These are phyloP conservation scores for Bombus consobrinus DNA, from an alignment of 1,140 invertebrate species.

Conservation along the genomic window DNA sequence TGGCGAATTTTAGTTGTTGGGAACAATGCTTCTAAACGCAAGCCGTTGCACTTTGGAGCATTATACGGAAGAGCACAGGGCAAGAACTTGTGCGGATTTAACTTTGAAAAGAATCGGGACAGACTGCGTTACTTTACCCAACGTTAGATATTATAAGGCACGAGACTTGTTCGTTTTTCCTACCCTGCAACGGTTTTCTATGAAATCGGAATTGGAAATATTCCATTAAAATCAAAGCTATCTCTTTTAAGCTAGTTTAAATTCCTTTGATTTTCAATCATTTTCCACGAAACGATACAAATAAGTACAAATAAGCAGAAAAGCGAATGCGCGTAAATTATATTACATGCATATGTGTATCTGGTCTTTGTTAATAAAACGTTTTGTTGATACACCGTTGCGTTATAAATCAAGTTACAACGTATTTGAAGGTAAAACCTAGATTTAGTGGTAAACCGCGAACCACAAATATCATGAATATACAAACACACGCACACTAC, in stretches of 20 bases:
- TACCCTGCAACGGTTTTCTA: neutral
- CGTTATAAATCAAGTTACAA: neutral
- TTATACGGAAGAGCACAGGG: neutral
- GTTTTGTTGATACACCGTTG: neutral
- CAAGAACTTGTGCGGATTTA: constrained; percentile 20
- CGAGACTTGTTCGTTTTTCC: neutral
- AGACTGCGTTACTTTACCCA: neutral
- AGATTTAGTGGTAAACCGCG: neutral
- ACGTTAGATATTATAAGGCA: neutral
- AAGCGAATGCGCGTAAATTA: no score
- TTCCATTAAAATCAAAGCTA: no score
- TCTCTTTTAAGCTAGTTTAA: neutral
- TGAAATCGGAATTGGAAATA: neutral
- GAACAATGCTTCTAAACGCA: constrained; percentile 36
- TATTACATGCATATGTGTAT: no score
- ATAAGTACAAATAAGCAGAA: neutral
- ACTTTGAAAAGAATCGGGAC: constrained; percentile 11
- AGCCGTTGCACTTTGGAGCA: constrained; percentile 8
- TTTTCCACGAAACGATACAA: no score
- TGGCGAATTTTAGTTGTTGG: neutral
- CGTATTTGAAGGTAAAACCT: no score
- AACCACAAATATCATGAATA: neutral
- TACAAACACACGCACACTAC: neutral
- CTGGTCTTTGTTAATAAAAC: neutral
- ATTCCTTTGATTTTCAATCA: no score